Conservation (phyloP, 2,888 invertebrate genomes). For the Leptopilina drosophilae region DNA sequence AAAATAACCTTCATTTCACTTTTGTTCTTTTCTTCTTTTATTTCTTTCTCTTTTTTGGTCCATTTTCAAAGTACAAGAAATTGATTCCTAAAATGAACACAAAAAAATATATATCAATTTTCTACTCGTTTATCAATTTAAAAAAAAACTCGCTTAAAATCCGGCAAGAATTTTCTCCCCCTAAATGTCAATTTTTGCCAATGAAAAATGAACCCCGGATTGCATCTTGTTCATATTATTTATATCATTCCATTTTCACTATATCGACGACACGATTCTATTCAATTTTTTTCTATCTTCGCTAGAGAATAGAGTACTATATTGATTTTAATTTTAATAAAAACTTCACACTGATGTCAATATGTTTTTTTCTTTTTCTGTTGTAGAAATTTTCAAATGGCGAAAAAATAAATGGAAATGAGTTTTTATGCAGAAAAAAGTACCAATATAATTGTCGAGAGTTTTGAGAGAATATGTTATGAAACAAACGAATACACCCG, state of each 20-base stretch:
- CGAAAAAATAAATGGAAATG: background rate
- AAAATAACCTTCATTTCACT: too few relatives aligned
- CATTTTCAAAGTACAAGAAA: background rate
- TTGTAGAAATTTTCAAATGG: background rate
- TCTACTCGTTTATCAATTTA: background rate
- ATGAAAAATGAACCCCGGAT: slow-evolving; percentile 4
- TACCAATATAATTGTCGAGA: background rate
- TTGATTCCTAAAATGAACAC: too few relatives aligned
- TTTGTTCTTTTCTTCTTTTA: too few relatives aligned
- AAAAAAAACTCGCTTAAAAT: background rate
- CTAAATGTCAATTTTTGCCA: background rate
- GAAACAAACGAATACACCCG: background rate
- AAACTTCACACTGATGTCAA: background rate
- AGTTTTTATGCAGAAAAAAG: background rate
- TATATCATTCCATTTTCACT: slow-evolving; percentile 3
- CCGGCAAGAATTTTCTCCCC: background rate
- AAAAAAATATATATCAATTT: background rate
- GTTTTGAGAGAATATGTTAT: background rate
- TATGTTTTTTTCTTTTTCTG: background rate
- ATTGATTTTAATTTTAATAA: slow-evolving; percentile 2
- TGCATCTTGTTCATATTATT: slow-evolving; percentile 3
- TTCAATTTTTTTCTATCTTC: slow-evolving; percentile 1
- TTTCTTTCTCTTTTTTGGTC: too few relatives aligned
- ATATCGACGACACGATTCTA: background rate
- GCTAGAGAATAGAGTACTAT: background rate